Base-by-base conservation (phyloP, 2,888 invertebrate genomes). In the Amblyteles armatorius region DNA sequence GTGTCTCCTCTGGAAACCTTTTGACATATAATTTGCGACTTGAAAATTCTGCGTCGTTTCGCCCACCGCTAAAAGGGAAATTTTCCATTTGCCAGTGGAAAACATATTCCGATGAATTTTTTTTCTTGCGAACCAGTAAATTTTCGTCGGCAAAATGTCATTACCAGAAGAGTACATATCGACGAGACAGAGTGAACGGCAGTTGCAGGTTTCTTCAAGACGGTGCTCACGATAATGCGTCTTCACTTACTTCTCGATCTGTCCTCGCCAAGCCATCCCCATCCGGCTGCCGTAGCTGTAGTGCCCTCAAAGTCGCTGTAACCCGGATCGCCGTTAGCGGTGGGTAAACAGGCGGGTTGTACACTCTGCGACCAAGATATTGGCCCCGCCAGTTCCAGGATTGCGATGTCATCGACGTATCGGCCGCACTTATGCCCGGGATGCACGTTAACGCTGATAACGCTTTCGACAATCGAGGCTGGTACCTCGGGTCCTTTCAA, bases 261-360 rank as follows among this genome's bases (percentile, higher is more conserved):
- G 90, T 97, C 95, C 93, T 98, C 98, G 87, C 97, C 94, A 0
- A 97, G 96, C 95, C 97, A 97, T 0, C 98, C 98, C 98, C 98
- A 98, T 6, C 98, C 98, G 33, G 97, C 97, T 0, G 97, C 97
- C 0, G 96, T 96, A 0, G 97, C 98, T 26, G 94, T 90, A 0
- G 93, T 92, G 0, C 96, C 96, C 71, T 95, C 95, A 88, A 95
- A 96, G 50, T 91, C 94, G n/a, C 93, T 94, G 84, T 94, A 94
- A 50, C 90, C 93, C 79, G 94, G 94, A 74, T 95, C 93, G 9
- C 94, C 93, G 2, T 94, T 92, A 0, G 95, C 94, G 76, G 94
- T 94, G 0, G 97, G 97, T 2, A 98, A 94, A 92, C 98, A 98
- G 13, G 97, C 97, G 1, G 98, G 98, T 90, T 96, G 95, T 13